phyloP scores from a whole-genome alignment of 2,113 vertebrate species.

The Toxotes chatareus region DNA sequence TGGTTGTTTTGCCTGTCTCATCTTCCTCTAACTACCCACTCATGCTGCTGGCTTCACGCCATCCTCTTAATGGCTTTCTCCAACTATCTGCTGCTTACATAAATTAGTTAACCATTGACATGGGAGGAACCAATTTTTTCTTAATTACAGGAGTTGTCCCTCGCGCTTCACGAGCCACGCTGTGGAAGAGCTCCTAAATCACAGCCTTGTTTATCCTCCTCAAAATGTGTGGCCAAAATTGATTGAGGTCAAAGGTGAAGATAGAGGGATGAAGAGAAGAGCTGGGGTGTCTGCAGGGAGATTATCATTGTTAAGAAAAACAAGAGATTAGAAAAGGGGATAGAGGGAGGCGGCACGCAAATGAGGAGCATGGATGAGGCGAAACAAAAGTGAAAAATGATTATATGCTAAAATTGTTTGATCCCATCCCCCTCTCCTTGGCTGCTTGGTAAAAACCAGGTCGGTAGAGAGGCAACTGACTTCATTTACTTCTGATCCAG shows the following conservation, averaged over 20 bases:
- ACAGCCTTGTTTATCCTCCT: conserved; percentile 25
- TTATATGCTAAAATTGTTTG: background rate
- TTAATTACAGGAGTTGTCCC: background rate
- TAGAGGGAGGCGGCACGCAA: background rate
- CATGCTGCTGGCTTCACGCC: background rate
- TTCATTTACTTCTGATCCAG: conserved; percentile 6
- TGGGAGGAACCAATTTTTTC: background rate
- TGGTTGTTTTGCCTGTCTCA: background rate
- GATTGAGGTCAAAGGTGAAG: background rate
- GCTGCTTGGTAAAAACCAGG: conserved; percentile 40
- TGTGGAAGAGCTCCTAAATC: conserved; percentile 3
- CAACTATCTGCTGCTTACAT: conserved; percentile 4
- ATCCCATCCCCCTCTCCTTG: conserved; percentile 12
- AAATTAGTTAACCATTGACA: conserved; percentile 42
- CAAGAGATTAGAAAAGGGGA: background rate
- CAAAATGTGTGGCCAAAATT: background rate
- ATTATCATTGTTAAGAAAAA: conserved; percentile 9
- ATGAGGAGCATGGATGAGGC: background rate
- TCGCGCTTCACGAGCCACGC: background rate
- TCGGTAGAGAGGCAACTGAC: conserved; percentile 33
- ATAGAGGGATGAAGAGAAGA: background rate
- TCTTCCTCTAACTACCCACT: background rate
- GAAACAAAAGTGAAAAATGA: background rate
- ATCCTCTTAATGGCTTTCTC: background rate
- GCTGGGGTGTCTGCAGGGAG: background rate